Conservation (phyloP, 2,888 invertebrate species). For the Dynastes maya region DNA sequence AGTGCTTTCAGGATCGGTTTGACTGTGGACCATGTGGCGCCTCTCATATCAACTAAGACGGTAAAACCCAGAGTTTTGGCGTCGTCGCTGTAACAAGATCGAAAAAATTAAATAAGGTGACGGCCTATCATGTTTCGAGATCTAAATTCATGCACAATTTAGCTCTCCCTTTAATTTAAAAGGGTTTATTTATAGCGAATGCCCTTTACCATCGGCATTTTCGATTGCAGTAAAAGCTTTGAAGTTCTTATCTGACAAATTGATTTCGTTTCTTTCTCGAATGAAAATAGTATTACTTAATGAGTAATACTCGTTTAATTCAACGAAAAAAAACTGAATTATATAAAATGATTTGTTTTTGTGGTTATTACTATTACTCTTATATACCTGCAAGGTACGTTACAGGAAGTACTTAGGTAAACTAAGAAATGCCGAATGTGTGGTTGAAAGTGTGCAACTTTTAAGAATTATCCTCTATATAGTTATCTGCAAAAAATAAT, state of each 20-base stretch:
- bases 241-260: neutral
- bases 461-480: too few species aligned
- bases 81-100: conserved; percentile 81
- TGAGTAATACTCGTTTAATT: neutral
- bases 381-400: too few species aligned
- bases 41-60: conserved; percentile 98
- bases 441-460: too few species aligned
- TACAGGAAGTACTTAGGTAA: too few species aligned
- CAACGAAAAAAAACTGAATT: neutral
- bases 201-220: neutral
- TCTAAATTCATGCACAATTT: conserved; percentile 31
- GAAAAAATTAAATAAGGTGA: conserved; percentile 42
- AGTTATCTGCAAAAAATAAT: too few species aligned
- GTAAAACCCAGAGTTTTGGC: conserved; percentile 92
- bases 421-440: too few species aligned
- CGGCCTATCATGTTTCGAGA: conserved; percentile 23
- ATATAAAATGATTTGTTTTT: neutral
- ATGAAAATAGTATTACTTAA: neutral
- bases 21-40: conserved; percentile 95
- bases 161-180: conserved; percentile 29
- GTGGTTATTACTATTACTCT: too few species aligned
- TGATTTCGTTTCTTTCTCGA: neutral
- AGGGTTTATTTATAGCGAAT: conserved; percentile 14
- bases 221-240: conserved; percentile 21
- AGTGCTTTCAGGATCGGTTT: conserved; percentile 98